These are phyloP conservation scores for Phocides pigmalion DNA, from an alignment of 1,140 invertebrate genomes.

Conservation along the genomic window DNA sequence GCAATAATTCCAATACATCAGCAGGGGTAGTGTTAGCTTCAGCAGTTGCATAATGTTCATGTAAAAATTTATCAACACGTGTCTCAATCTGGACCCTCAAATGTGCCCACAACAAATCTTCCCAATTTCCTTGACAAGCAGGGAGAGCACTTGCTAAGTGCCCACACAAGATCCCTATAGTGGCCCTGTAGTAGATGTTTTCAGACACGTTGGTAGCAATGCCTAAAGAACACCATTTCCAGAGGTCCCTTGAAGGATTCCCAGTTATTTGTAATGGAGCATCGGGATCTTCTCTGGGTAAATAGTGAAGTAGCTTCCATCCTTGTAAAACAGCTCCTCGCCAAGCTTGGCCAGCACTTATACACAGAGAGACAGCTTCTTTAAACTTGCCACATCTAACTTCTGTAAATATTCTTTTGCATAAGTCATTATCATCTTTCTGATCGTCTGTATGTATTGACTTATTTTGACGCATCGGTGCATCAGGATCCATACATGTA, in stretches of 20 bases:
- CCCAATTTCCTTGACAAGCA: conserved; percentile 90
- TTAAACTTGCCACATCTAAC: conserved; percentile 93
- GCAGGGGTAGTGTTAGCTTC: conserved; percentile 83
- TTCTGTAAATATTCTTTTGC: conserved; percentile 88
- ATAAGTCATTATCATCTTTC: conserved; percentile 93
- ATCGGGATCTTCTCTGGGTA: conserved; percentile 74
- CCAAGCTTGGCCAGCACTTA: conserved; percentile 95
- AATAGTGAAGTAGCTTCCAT: conserved; percentile 88
- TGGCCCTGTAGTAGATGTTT: conserved; percentile 87
- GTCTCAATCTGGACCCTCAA: conserved; percentile 93
- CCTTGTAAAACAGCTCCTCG: conserved; percentile 94
- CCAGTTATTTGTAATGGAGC: conserved; percentile 88
- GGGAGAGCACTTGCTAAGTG: conserved; percentile 90
- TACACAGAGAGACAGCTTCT: conserved; percentile 92
- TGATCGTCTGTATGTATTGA: conserved; percentile 94
- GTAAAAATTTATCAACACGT: conserved; percentile 90
- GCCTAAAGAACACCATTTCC: conserved; percentile 94
- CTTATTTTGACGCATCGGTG: conserved; percentile 90
- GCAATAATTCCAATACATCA: conserved; percentile 91
- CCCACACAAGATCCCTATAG: conserved; percentile 93
- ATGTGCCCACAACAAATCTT: conserved; percentile 96
- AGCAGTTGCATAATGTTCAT: conserved; percentile 79
- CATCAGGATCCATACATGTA: conserved; percentile 96
- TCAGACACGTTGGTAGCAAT: conserved; percentile 84
- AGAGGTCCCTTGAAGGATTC: conserved; percentile 94